Base-by-base conservation (phyloP, 2,797 vertebrate species). In the Artibeus jamaicensis region DNA sequence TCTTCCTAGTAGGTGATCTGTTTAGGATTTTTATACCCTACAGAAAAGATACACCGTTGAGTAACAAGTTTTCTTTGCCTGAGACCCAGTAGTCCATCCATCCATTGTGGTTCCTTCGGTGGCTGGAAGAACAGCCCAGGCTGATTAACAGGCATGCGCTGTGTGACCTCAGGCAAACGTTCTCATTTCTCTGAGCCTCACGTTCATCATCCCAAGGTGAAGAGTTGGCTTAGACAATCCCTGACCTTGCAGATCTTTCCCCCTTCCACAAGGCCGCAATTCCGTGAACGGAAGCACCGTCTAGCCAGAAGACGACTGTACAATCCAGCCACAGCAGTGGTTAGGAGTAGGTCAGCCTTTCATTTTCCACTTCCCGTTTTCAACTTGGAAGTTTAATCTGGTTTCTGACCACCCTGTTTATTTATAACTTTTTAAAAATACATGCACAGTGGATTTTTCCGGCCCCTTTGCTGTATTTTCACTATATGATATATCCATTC, bases 331-430 rank as follows among this genome's bases (percentile, higher is more conserved):
- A 8, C 50, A 48, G 46, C 22, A 0, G 16, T 34, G 22, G 44
- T 68, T 62, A 57, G 37, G 85, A 71, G 18, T 6, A 22, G 50
- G 26, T 15, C 76, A 2, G 15, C 42, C 91, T 95, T 93, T 95
- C 8, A 91, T 86, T 65, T 89, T 79, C 62, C 8, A 53, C 32
- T 86, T 93, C 76, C 76, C 39, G 2, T 91, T 84, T 93, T 87
- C 88, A 50, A 67, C 71, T 86, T 88, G n/a, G 85, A 94, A 39
- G n/a, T 93, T 83, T 81, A 68, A 91, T 92, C 90, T 92, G 70
- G 55, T 92, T 90, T 95, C 88, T 93, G 85, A 88, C 82, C 12
- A 8, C 83, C 91, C 55, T 96, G 76, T 95, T 97, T 96, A 97
- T 97, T 94, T 97, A 81, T 96, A 97, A 92, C 90, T 50, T 93